Evolutionary conservation across 2,888 invertebrate genomes (phyloP).

Genomic region (Gnatocerus cornutus): DNA sequence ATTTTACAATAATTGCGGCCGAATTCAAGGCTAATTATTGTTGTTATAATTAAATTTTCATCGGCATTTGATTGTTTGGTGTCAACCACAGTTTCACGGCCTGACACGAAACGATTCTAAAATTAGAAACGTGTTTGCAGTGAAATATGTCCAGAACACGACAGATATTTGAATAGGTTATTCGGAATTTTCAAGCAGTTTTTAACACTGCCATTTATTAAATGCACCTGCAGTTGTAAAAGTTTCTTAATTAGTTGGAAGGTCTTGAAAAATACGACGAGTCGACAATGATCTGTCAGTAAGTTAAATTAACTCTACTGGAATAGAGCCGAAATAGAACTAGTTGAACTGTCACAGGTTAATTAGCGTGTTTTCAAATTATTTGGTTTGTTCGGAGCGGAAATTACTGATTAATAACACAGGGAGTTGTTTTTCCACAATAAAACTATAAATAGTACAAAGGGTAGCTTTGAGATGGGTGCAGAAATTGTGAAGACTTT

Average conservation of each 20-base stretch:
- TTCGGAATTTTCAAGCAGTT: constrained; percentile 26
- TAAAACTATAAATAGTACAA: too few species aligned
- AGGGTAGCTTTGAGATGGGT: too few species aligned
- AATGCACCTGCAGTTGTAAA: constrained; percentile 27
- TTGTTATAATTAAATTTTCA: constrained; percentile 49
- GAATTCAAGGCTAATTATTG: constrained; percentile 37
- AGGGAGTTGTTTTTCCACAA: too few species aligned
- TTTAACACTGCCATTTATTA: constrained; percentile 36
- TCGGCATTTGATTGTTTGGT: constrained; percentile 51
- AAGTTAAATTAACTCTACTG: constrained; percentile 35
- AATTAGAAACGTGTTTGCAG: constrained; percentile 52
- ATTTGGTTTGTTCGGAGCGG: neutral
- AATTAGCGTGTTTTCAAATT: constrained; percentile 34
- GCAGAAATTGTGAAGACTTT: too few species aligned
- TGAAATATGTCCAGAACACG: constrained; percentile 52
- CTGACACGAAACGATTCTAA: constrained; percentile 52
- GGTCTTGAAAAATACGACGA: constrained; percentile 7
- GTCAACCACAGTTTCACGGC: constrained; percentile 51
- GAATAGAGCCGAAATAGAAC: constrained; percentile 12
- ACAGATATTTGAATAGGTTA: constrained; percentile 45
- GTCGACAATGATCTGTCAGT: constrained; percentile 25
- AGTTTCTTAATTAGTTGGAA: constrained; percentile 35
- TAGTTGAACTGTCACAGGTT: constrained; percentile 25
- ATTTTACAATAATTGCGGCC: constrained; percentile 4
- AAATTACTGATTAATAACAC: too few species aligned